phyloP scores from a whole-genome alignment of 2,888 invertebrate species.

The Megastigmus dorsalis region DNA sequence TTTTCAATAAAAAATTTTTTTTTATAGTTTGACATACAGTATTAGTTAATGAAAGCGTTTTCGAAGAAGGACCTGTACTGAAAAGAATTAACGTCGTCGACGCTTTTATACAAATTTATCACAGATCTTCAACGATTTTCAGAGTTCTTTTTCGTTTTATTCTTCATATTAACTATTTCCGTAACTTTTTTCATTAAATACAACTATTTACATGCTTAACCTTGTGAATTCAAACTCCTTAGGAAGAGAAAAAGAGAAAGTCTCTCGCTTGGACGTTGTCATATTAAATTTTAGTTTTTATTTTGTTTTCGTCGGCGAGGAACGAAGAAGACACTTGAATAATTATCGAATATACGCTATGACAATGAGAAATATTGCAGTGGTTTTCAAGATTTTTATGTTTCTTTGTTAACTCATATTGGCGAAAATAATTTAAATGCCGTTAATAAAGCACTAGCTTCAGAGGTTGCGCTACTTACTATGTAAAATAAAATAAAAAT shows the following conservation, averaged over 20 bases:
- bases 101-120: conserved; percentile 69
- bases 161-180: conserved; percentile 31
- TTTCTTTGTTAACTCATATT: neutral
- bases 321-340: conserved; percentile 30
- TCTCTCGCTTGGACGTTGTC: neutral
- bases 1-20: neutral
- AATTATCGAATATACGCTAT: neutral
- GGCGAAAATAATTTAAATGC: neutral
- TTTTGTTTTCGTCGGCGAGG: neutral
- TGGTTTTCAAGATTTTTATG: neutral
- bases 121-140: conserved; percentile 66
- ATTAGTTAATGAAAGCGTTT: conserved; percentile 5
- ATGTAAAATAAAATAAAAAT: neutral
- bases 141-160: conserved; percentile 56
- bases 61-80: conserved; percentile 5
- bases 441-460: neutral
- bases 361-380: neutral
- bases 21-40: no score
- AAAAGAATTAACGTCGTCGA: conserved; percentile 65
- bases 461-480: no score
- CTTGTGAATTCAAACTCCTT: conserved; percentile 6
- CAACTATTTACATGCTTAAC: conserved; percentile 59
- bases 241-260: conserved; percentile 2
- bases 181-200: conserved; percentile 58
- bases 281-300: neutral